Percentiles rank a stretch among this genome's conserved stretches.
Evolutionary conservation across 2,797 vertebrate genomes (phyloP).

Genomic region (Alosa sapidissima): DNA sequence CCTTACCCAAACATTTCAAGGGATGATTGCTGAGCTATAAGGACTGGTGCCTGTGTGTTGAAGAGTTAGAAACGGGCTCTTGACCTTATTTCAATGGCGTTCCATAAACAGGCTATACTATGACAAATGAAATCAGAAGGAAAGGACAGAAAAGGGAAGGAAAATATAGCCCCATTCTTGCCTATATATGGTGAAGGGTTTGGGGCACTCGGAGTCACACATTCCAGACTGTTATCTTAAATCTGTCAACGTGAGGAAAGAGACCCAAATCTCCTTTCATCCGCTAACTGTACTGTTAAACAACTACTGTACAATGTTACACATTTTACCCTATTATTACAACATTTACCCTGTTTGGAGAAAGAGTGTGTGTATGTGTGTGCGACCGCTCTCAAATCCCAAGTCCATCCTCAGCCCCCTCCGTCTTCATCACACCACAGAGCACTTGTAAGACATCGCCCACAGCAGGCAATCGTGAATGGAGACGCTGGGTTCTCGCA

Average conservation of each 20-base stretch:
- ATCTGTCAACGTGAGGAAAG: slow-evolving; percentile 17
- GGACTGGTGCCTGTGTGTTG: slow-evolving; percentile 30
- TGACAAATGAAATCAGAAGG: slow-evolving; percentile 37
- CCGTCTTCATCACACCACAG: neutral
- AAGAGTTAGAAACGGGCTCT: slow-evolving; percentile 35
- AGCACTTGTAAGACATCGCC: neutral
- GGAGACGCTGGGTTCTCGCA: neutral
- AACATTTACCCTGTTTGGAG: neutral
- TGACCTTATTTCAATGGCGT: slow-evolving; percentile 37
- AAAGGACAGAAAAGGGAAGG: neutral
- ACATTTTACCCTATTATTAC: too few relatives aligned
- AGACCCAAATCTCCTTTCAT: slow-evolving; percentile 14
- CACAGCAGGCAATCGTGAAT: slow-evolving; percentile 8
- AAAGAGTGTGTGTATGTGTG: slow-evolving; percentile 1
- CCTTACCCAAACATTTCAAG: slow-evolving; percentile 28
- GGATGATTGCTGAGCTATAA: slow-evolving; percentile 34
- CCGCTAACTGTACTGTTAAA: neutral
- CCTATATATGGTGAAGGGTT: slow-evolving; percentile 45
- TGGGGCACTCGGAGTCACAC: slow-evolving; percentile 25
- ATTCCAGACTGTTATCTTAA: neutral
- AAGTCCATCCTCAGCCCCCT: neutral
- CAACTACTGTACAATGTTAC: neutral
- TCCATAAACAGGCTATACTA: slow-evolving; percentile 44
- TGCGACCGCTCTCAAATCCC: neutral
- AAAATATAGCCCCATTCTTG: slow-evolving; percentile 29